Evolutionary conservation across 1,140 invertebrate species (phyloP).

Genomic region (Zaprionus tsacasi): DNA sequence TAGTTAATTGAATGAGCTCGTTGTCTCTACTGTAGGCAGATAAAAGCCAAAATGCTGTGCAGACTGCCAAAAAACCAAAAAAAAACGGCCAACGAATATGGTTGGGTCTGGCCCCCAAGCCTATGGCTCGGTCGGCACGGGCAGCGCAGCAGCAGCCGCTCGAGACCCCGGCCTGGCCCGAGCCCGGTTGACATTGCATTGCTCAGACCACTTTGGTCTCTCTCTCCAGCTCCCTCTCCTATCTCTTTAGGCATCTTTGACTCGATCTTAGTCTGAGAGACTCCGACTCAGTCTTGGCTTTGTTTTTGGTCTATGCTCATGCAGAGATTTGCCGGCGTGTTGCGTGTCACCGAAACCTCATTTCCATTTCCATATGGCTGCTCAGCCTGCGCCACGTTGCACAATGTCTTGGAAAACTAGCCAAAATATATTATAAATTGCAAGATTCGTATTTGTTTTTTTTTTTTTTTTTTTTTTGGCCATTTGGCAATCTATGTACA

Average conservation of each 20-base stretch:
- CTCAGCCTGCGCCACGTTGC: slow-evolving; percentile 34
- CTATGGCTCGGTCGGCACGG: not conserved
- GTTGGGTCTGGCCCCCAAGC: slow-evolving; percentile 10
- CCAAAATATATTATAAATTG: slow-evolving; percentile 31
- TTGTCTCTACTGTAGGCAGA: slow-evolving; percentile 43
- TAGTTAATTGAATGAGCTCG: slow-evolving; percentile 59
- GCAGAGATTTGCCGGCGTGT: slow-evolving; percentile 50
- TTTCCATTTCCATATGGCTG: slow-evolving; percentile 52
- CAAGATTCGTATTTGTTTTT: not conserved
- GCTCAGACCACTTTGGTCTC: slow-evolving; percentile 23
- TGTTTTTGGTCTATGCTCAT: slow-evolving; percentile 21
- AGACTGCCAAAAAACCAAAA: slow-evolving; percentile 16
- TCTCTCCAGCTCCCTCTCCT: not conserved
- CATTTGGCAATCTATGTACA: not conserved
- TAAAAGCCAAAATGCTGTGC: slow-evolving; percentile 36
- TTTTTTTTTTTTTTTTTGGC: not conserved
- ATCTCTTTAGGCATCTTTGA: not conserved
- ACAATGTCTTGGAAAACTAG: slow-evolving; percentile 35
- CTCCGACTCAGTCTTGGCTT: slow-evolving; percentile 1
- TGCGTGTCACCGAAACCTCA: slow-evolving; percentile 67
- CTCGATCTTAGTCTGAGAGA: not conserved
- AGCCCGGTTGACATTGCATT: slow-evolving; percentile 68
- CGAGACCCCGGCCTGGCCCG: slow-evolving; percentile 50
- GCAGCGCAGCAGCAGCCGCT: not conserved
- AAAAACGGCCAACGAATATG: not conserved